These are phyloP conservation scores for Megaceryle torquata DNA, from an alignment of 2,113 vertebrate species.

Conservation along the genomic window DNA sequence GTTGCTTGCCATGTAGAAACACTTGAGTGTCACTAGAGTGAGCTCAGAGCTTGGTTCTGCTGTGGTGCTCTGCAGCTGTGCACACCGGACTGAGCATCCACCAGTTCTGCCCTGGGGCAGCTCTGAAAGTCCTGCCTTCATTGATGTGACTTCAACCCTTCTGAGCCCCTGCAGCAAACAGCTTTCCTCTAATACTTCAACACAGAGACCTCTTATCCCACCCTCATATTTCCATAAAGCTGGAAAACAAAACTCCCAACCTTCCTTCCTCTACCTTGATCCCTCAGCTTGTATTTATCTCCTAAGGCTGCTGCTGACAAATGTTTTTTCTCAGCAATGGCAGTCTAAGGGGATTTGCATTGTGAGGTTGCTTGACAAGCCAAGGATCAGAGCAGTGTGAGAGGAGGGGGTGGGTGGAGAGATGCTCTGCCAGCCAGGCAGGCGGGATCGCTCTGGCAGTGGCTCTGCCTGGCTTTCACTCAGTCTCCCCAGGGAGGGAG, in stretches of 20 bases:
- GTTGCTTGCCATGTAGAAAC: background rate
- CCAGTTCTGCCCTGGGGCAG: background rate
- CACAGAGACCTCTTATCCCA: background rate
- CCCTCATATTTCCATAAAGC: background rate
- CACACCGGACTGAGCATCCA: rapidly evolving
- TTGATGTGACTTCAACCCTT: background rate
- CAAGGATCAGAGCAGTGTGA: background rate
- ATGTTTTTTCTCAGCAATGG: background rate
- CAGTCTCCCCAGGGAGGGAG: background rate
- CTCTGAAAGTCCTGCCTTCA: background rate
- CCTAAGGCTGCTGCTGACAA: background rate
- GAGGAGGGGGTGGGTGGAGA: constrained; percentile 21
- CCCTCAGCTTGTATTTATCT: background rate
- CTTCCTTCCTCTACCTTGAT: background rate
- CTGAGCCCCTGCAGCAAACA: background rate
- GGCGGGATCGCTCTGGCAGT: background rate
- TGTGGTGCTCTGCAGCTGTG: background rate
- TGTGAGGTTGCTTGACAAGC: background rate
- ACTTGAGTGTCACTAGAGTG: background rate
- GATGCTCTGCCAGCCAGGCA: constrained; percentile 17
- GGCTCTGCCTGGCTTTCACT: background rate
- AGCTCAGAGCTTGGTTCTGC: background rate
- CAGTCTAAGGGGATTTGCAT: background rate
- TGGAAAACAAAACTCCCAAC: background rate
- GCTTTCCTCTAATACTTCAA: background rate